Evolutionary conservation across 1,140 invertebrate genomes (phyloP).

Genomic region (Penaeus vannamei): DNA sequence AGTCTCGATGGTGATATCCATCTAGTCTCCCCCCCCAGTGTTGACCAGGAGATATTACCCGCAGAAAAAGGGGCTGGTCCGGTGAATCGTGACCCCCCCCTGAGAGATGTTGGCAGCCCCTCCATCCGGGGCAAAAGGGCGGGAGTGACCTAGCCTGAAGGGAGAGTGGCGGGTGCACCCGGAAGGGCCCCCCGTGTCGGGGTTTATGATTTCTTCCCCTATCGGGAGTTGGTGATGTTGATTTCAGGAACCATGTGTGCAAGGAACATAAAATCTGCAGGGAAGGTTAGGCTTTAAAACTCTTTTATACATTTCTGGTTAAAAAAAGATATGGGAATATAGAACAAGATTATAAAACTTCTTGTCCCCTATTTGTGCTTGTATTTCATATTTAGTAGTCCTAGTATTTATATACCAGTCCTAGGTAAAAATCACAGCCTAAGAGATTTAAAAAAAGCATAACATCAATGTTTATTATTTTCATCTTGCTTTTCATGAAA

Average conservation of each 20-base stretch:
- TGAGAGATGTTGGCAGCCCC: constrained; percentile 71
- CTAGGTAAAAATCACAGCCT: too few relatives aligned
- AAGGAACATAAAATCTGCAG: constrained; percentile 75
- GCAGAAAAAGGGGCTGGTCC: constrained; percentile 74
- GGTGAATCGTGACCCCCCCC: constrained; percentile 71
- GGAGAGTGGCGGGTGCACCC: constrained; percentile 72
- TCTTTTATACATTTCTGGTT: too few relatives aligned
- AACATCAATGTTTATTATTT: too few relatives aligned
- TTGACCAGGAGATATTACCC: constrained; percentile 75
- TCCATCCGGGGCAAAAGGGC: constrained; percentile 70
- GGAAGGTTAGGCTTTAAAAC: constrained; percentile 69
- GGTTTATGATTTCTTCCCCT: constrained; percentile 50
- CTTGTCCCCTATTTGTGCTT: too few relatives aligned
- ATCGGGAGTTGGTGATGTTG: constrained; percentile 74
- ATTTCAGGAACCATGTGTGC: constrained; percentile 74
- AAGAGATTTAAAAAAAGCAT: too few relatives aligned
- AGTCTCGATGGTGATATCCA: constrained; percentile 71
- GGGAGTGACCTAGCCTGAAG: constrained; percentile 73
- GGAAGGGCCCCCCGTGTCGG: constrained; percentile 55
- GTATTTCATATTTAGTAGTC: too few relatives aligned
- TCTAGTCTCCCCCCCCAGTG: constrained; percentile 72
- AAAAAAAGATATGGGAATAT: too few relatives aligned
- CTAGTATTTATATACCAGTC: too few relatives aligned
- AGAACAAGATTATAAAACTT: too few relatives aligned
- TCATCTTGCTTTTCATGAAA: too few relatives aligned